Evolutionary conservation across 2,888 invertebrate genomes (phyloP), one percentile per base, ranked within the genome.

Genomic region (Acrocyrtus sp.): DNA sequence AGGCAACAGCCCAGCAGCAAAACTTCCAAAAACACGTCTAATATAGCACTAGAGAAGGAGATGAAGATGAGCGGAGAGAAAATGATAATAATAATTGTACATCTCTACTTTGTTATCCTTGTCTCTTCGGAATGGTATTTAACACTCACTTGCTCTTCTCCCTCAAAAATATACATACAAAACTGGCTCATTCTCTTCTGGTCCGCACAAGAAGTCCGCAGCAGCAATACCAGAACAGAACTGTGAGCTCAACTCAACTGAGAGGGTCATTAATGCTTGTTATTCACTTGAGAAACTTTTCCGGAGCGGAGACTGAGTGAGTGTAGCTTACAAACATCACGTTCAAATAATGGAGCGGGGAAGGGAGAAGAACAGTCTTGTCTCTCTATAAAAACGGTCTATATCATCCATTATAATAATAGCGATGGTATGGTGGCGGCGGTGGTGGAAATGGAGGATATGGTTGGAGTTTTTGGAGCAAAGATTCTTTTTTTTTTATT

Each of bases 231-330:
- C n/a, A n/a, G n/a, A n/a, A n/a, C n/a, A n/a, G n/a, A n/a, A n/a
- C n/a, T n/a, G n/a, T n/a, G n/a, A 10, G 39, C 39, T 39, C 8
- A 10, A 19, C 19, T 45, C 19, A 6, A 19, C 47, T 10, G 19
- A 45, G 47, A 26, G 72, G 65, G 65, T 72, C 72, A 72, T 72
- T 72, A 60, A 65, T 63, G 72, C 72, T 72, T 72, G 72, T 72
- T 72, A 72, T 65, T 72, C 72, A 72, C 72, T 72, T 72, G 72
- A 72, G 72, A 65, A 60, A 72, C 72, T 72, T 72, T 68, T 54
- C 68, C 68, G 68, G 68, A 69, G 6, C 34, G 68, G 68, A 69
- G 6, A 5, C 34, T 34, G 6, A 34, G 12, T n/a, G n/a, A n/a
- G 67, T 60, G 51, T 72, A 58, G 47, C 63, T 57, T 53, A 27